Percentiles rank a stretch among this genome's conserved stretches.
Conservation (phyloP, 2,888 invertebrate genomes). For the Nemotelus pantherinus region DNA sequence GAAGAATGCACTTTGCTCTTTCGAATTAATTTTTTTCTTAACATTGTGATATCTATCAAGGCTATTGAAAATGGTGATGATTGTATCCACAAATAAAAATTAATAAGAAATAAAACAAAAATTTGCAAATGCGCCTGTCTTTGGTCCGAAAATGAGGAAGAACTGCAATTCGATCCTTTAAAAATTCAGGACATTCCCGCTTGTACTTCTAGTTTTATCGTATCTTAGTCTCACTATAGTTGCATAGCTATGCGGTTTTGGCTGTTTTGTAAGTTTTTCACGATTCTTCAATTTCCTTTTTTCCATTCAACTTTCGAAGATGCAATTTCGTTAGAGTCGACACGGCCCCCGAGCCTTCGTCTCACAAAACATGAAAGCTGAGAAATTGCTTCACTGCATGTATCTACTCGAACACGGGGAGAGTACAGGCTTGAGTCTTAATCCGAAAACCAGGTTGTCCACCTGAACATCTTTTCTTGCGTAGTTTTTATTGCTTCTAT, state of each 20-base stretch:
- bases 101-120: no score
- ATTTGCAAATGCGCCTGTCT: no score
- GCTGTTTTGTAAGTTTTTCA: constrained; percentile 7
- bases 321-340: constrained; percentile 34
- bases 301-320: constrained; percentile 25
- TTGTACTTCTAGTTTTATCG: constrained; percentile 21
- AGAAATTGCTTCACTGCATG: neutral
- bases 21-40: no score
- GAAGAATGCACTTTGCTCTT: no score
- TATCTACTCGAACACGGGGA: constrained; percentile 2
- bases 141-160: no score
- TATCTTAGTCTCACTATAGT: neutral
- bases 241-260: constrained; percentile 29
- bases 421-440: neutral
- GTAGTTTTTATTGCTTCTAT: constrained; percentile 35
- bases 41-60: no score
- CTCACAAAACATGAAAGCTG: neutral
- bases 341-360: neutral
- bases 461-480: constrained; percentile 36
- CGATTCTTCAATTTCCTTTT: constrained; percentile 14
- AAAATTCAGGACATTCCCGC: neutral
- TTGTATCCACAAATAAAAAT: no score
- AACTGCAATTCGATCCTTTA: neutral
- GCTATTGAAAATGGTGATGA: no score
- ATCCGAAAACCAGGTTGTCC: constrained; percentile 35